phyloP scores from a whole-genome alignment of 2,113 vertebrate species.

The Siphamia tubifer region DNA sequence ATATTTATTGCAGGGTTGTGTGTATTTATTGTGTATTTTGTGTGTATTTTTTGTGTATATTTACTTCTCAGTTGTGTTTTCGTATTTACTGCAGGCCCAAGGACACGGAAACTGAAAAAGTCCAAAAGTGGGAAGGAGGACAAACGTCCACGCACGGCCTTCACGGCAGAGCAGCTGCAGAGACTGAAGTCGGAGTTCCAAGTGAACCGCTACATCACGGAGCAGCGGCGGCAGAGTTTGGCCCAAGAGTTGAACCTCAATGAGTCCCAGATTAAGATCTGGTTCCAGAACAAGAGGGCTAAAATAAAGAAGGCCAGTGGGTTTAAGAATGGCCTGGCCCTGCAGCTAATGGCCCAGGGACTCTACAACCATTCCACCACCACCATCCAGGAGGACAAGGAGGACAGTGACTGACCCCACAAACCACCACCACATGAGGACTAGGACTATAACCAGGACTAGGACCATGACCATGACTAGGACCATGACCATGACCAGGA shows the following conservation, averaged over 20 bases:
- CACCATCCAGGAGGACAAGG: conserved; percentile 90
- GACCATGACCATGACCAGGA: too few species aligned
- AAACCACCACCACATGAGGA: too few species aligned
- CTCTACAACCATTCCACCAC: conserved; percentile 91
- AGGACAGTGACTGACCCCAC: conserved; percentile 84
- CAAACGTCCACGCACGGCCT: conserved; percentile 87
- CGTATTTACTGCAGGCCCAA: conserved; percentile 85
- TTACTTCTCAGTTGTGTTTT: conserved; percentile 63
- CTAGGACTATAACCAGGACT: too few species aligned
- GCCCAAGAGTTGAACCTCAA: conserved; percentile 87
- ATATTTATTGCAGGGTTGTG: too few species aligned
- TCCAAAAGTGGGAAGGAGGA: conserved; percentile 86
- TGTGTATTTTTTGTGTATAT: too few species aligned
- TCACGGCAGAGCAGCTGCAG: conserved; percentile 89
- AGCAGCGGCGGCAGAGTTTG: conserved; percentile 84
- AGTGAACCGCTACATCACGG: conserved; percentile 88
- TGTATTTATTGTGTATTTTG: too few species aligned
- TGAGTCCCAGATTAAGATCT: conserved; percentile 90
- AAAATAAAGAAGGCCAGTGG: conserved; percentile 89
- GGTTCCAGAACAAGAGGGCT: conserved; percentile 90
- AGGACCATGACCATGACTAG: too few species aligned
- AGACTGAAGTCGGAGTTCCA: conserved; percentile 87
- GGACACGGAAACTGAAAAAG: conserved; percentile 93
- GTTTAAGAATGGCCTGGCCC: conserved; percentile 85
- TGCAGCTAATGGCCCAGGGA: conserved; percentile 90